Evolutionary conservation across 2,113 vertebrate genomes (phyloP).

Genomic region (Phaetusa simplex): DNA sequence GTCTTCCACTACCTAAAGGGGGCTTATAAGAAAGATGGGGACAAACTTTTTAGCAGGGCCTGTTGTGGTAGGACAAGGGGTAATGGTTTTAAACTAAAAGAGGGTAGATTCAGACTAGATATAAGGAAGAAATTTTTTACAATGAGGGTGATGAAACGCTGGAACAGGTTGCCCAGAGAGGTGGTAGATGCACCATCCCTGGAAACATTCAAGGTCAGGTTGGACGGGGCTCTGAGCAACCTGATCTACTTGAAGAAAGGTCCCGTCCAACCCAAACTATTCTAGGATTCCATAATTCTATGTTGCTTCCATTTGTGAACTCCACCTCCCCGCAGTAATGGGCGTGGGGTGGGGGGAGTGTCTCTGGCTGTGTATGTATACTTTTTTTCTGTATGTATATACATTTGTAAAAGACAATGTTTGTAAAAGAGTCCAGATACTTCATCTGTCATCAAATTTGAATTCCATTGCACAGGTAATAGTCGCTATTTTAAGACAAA

Average conservation of each 20-base stretch:
- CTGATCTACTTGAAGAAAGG: not conserved
- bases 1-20: not conserved
- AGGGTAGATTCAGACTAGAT: not conserved
- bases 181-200: not conserved
- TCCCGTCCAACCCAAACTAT: not conserved
- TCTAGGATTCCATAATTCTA: not conserved
- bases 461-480: not conserved
- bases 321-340: not conserved
- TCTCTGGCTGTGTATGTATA: not conserved
- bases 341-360: accelerated
- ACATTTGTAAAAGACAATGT: not conserved
- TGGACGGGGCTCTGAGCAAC: not conserved
- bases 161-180: not conserved
- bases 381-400: not conserved
- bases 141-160: not conserved
- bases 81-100: not conserved
- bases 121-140: not conserved
- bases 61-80: not conserved
- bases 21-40: not conserved
- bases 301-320: not conserved
- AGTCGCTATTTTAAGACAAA: not conserved
- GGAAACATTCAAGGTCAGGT: not conserved
- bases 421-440: not conserved
- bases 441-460: not conserved
- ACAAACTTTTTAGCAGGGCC: not conserved